A percentile compares a stretch with the other conserved stretches of the same genome.
phyloP scores from a whole-genome alignment of 2,888 invertebrate species.

The Calameuta pallipes region DNA sequence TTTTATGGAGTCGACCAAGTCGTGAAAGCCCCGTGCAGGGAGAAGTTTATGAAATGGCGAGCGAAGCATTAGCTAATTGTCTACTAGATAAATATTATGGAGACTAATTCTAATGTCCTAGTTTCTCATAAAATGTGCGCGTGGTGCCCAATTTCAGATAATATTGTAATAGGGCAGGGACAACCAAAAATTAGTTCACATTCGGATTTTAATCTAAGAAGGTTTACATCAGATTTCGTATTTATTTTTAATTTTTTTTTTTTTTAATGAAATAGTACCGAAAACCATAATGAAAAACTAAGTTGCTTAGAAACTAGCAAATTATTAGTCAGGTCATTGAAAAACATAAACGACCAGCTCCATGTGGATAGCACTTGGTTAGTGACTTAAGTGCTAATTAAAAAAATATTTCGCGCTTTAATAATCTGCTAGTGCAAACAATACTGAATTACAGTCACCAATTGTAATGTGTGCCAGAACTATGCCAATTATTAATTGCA shows the following conservation, averaged over 20 bases:
- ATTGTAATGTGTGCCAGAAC: slow-evolving; percentile 31
- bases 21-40: slow-evolving; percentile 10
- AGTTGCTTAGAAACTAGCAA: slow-evolving; percentile 23
- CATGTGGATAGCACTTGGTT: neutral
- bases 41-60: slow-evolving; percentile 29
- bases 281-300: slow-evolving; percentile 26
- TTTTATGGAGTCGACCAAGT: neutral
- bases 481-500: slow-evolving; percentile 30
- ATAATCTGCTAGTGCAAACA: slow-evolving; percentile 22
- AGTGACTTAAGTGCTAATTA: neutral
- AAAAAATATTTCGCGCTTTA: slow-evolving; percentile 2
- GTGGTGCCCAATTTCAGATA: slow-evolving; percentile 24
- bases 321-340: slow-evolving; percentile 23
- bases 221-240: slow-evolving; percentile 64
- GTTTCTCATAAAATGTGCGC: slow-evolving; percentile 26
- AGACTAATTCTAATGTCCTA: slow-evolving; percentile 34
- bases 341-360: slow-evolving; percentile 12
- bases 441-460: slow-evolving; percentile 17
- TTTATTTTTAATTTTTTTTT: slow-evolving; percentile 35
- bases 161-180: slow-evolving; percentile 3
- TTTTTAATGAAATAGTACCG: slow-evolving; percentile 27
- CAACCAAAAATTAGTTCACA: slow-evolving; percentile 2
- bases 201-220: slow-evolving; percentile 41
- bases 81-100: slow-evolving; percentile 30
- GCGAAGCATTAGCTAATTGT: slow-evolving; percentile 37